Conservation (phyloP, 2,888 invertebrate genomes). For the Drymonia ruficornis region DNA sequence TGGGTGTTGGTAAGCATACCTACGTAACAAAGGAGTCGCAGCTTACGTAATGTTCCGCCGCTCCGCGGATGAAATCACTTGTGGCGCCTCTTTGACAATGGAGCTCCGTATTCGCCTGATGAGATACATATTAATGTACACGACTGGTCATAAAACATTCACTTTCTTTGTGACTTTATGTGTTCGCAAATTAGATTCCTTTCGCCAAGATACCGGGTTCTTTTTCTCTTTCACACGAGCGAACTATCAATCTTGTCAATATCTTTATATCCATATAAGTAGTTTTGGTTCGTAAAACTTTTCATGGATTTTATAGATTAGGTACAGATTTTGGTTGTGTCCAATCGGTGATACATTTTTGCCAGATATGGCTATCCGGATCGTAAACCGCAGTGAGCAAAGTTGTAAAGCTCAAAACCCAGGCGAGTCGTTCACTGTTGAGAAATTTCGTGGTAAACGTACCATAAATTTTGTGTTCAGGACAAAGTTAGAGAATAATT, state of each 20-base stretch:
- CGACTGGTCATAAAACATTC: constrained; percentile 21
- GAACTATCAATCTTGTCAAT: neutral
- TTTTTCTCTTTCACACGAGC: too few relatives aligned
- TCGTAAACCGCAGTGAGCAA: constrained; percentile 55
- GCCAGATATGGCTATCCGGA: constrained; percentile 43
- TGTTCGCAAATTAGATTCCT: constrained; percentile 12
- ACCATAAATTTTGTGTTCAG: constrained; percentile 79
- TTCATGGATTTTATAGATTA: constrained; percentile 1
- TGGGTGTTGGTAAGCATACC: neutral
- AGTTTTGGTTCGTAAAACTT: neutral
- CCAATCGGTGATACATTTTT: constrained; percentile 24
- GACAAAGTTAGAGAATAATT: constrained; percentile 81
- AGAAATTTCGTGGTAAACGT: constrained; percentile 79
- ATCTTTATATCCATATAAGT: neutral
- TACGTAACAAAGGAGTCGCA: constrained; percentile 1
- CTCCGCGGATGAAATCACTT: constrained; percentile 27
- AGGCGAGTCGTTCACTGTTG: constrained; percentile 78
- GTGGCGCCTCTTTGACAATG: constrained; percentile 27
- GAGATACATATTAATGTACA: constrained; percentile 42
- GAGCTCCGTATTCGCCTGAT: constrained; percentile 30
- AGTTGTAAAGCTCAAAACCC: constrained; percentile 74
- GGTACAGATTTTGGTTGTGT: neutral
- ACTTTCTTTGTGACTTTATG: constrained; percentile 13
- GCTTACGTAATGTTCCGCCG: constrained; percentile 5
- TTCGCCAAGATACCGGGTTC: too few relatives aligned